phyloP scores from a whole-genome alignment of 92 coral and sea anemone species.

The Pocillopora meandrina region DNA sequence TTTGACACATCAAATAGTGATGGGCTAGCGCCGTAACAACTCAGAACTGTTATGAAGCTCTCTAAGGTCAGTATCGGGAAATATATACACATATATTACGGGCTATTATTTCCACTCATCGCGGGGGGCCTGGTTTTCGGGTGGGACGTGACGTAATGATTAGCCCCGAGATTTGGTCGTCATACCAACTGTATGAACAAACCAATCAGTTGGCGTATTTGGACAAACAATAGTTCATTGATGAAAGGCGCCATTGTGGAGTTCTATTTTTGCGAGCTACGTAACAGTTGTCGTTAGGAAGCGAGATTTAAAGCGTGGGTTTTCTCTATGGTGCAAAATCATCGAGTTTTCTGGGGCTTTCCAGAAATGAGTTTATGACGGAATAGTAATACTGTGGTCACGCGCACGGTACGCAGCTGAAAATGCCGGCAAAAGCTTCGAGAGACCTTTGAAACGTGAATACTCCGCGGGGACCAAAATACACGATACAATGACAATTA shows the following conservation, averaged over 20 bases:
- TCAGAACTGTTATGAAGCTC: slow-evolving; percentile 26
- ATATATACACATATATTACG: slow-evolving; percentile 28
- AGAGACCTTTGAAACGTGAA: not conserved
- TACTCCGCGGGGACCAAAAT: slow-evolving; percentile 22
- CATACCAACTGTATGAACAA: slow-evolving; percentile 56
- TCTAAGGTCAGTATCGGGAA: slow-evolving; percentile 38
- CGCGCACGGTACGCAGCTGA: too few species aligned
- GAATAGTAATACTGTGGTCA: too few species aligned
- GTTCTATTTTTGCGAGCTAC: slow-evolving; percentile 57
- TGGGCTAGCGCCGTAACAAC: slow-evolving; percentile 29
- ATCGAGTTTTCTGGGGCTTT: not conserved
- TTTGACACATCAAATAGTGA: slow-evolving; percentile 36
- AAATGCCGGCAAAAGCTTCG: not conserved
- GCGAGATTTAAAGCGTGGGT: slow-evolving; percentile 35
- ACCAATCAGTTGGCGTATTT: slow-evolving; percentile 70
- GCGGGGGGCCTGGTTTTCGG: slow-evolving; percentile 94
- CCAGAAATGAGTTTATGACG: not conserved
- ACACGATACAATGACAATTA: slow-evolving; percentile 33
- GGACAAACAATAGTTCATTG: slow-evolving; percentile 36
- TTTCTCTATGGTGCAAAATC: not conserved
- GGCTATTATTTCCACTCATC: slow-evolving; percentile 54
- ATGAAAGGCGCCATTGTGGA: slow-evolving; percentile 54
- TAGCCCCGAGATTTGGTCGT: slow-evolving; percentile 77
- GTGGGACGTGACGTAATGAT: slow-evolving; percentile 98
- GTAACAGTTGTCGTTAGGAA: slow-evolving; percentile 24